Evolutionary conservation across 2,797 vertebrate genomes (phyloP).

Genomic region (Poliocrania exsul): DNA sequence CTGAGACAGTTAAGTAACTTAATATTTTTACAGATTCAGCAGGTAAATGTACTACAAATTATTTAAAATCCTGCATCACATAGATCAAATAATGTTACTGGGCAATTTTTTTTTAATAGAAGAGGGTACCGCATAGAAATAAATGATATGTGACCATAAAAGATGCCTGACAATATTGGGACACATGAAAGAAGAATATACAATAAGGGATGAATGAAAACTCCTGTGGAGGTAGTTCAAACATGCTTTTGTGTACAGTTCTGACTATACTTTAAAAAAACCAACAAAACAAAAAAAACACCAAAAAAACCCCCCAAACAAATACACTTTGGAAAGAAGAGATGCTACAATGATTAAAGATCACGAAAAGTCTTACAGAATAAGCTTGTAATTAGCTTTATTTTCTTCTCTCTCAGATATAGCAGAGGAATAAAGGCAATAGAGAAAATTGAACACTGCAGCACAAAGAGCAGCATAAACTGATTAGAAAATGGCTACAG

Average conservation of each 20-base stretch:
- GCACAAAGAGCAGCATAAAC: not conserved
- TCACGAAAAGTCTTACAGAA: not conserved
- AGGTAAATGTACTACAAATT: not conserved
- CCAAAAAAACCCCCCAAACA: not conserved
- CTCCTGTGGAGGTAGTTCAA: not conserved
- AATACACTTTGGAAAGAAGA: not conserved
- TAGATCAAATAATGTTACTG: not conserved
- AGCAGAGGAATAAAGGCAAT: accelerated
- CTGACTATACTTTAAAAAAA: not conserved
- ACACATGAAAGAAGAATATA: not conserved
- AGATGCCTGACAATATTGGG: not conserved
- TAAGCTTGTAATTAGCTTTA: not conserved
- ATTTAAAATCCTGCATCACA: not conserved
- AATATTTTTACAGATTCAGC: not conserved
- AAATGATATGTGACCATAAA: not conserved
- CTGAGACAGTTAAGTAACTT: not conserved
- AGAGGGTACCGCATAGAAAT: not conserved
- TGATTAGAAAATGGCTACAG: not conserved
- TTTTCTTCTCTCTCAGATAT: not conserved
- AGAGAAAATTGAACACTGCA: not conserved
- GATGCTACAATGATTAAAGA: not conserved
- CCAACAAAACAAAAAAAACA: not conserved
- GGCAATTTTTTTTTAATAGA: not conserved
- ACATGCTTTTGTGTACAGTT: not conserved
- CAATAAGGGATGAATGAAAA: not conserved